These are phyloP conservation scores for Sinocyclocheilus maitianheensis DNA, from an alignment of 2,113 vertebrate species.

Conservation along the genomic window DNA sequence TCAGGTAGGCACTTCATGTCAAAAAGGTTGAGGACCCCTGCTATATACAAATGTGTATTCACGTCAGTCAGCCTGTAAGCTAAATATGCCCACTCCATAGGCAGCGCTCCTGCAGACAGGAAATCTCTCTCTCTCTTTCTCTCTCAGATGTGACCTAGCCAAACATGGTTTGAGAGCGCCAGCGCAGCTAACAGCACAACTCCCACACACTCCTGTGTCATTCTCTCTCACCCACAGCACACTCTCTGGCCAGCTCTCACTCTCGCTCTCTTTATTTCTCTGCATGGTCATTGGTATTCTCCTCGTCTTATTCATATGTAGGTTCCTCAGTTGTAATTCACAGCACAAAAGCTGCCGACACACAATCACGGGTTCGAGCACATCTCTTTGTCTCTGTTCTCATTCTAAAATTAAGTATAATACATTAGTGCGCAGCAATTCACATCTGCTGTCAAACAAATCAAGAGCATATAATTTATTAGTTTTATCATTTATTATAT, in stretches of 20 bases:
- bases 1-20: not conserved
- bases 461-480: not conserved
- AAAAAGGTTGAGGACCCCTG: not conserved
- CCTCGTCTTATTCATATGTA: slow-evolving; percentile 35
- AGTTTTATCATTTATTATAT: not conserved
- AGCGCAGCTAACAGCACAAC: slow-evolving; percentile 3
- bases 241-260: slow-evolving; percentile 9
- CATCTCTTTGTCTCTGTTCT: not conserved
- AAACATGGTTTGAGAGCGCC: not conserved
- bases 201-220: slow-evolving; percentile 5
- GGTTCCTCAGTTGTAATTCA: slow-evolving; percentile 41
- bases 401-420: slow-evolving; percentile 2
- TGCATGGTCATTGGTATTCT: slow-evolving; percentile 53
- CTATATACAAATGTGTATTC: slow-evolving; percentile 37
- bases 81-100: slow-evolving; percentile 12
- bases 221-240: not conserved
- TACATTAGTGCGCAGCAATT: not conserved
- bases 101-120: slow-evolving; percentile 23
- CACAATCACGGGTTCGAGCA: slow-evolving; percentile 6
- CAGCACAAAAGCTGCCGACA: slow-evolving; percentile 32
- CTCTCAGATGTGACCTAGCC: slow-evolving; percentile 18
- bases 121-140: not conserved
- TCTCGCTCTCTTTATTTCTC: slow-evolving; percentile 14
- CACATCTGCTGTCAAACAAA: not conserved
- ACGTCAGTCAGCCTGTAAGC: slow-evolving; percentile 53